phyloP scores from a whole-genome alignment of 2,888 invertebrate species.

The Alsophila aescularia region DNA sequence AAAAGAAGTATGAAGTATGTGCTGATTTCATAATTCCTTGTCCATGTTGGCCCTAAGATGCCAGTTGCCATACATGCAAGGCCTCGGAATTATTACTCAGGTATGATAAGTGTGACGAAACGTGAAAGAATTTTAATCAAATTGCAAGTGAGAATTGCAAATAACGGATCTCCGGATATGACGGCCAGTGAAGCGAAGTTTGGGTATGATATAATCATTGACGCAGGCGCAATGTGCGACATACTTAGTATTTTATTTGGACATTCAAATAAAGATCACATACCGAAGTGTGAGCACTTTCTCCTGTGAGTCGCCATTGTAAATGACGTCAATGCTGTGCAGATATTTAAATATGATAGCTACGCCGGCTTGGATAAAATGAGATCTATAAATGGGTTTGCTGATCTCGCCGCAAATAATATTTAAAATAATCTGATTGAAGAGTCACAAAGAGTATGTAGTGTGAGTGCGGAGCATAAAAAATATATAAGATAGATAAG shows the following conservation, averaged over 20 bases:
- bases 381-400: neutral
- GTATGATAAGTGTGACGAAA: constrained; percentile 39
- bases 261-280: constrained; percentile 60
- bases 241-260: constrained; percentile 58
- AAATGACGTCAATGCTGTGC: constrained; percentile 30
- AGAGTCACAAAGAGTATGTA: neutral
- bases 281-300: constrained; percentile 42
- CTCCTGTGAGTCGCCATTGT: constrained; percentile 27
- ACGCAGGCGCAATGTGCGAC: constrained; percentile 57
- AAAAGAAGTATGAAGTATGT: neutral
- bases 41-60: constrained; percentile 16
- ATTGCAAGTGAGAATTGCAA: constrained; percentile 45
- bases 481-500: too few relatives aligned
- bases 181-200: constrained; percentile 36
- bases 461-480: too few relatives aligned
- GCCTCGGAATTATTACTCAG: constrained; percentile 14
- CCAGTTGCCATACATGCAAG: constrained; percentile 22
- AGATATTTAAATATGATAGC: constrained; percentile 10
- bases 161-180: constrained; percentile 57
- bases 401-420: neutral
- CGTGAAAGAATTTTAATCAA: constrained; percentile 52
- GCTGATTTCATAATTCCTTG: constrained; percentile 9
- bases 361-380: constrained; percentile 5
- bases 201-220: constrained; percentile 60
- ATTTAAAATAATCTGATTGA: neutral